A percentile compares a stretch with the other conserved stretches of the same genome.
Evolutionary conservation across 2,113 vertebrate species (phyloP).

Genomic region (Cyprinodon tularosa): DNA sequence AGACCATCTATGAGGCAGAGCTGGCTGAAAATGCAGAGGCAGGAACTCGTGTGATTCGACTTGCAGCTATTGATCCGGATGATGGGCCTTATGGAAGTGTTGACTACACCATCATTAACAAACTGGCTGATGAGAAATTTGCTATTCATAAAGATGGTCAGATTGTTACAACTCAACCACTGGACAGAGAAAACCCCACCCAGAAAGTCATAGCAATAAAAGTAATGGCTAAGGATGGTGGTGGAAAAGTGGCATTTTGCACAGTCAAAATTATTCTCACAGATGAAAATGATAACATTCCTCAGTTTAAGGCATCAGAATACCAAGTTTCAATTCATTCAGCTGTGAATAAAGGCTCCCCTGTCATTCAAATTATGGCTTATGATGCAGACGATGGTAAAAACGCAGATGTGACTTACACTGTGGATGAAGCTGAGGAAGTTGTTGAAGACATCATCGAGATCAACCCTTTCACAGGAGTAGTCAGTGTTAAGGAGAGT

Average conservation of each 20-base stretch:
- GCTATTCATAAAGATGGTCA: slow-evolving; percentile 84
- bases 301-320: slow-evolving; percentile 90
- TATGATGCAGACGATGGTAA: slow-evolving; percentile 94
- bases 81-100: slow-evolving; percentile 91
- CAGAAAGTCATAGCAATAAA: slow-evolving; percentile 95
- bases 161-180: slow-evolving; percentile 87
- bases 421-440: slow-evolving; percentile 85
- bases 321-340: slow-evolving; percentile 93
- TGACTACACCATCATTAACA: slow-evolving; percentile 97
- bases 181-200: slow-evolving; percentile 93
- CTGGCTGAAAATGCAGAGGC: slow-evolving; percentile 92
- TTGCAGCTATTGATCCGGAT: slow-evolving; percentile 90
- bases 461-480: slow-evolving; percentile 91
- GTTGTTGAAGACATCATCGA: slow-evolving; percentile 88
- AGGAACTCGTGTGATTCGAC: slow-evolving; percentile 93
- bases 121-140: slow-evolving; percentile 92
- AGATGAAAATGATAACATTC: slow-evolving; percentile 95
- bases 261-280: slow-evolving; percentile 96
- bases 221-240: slow-evolving; percentile 95
- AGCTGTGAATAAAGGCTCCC: slow-evolving; percentile 88
- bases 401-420: slow-evolving; percentile 95
- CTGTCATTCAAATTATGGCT: slow-evolving; percentile 92
- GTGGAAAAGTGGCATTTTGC: slow-evolving; percentile 94
- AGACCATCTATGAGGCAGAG: slow-evolving; percentile 91
- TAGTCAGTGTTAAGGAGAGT: slow-evolving; percentile 91